Base-by-base conservation (phyloP, 2,797 vertebrate genomes). In the Pseudochaenichthys georgianus region DNA sequence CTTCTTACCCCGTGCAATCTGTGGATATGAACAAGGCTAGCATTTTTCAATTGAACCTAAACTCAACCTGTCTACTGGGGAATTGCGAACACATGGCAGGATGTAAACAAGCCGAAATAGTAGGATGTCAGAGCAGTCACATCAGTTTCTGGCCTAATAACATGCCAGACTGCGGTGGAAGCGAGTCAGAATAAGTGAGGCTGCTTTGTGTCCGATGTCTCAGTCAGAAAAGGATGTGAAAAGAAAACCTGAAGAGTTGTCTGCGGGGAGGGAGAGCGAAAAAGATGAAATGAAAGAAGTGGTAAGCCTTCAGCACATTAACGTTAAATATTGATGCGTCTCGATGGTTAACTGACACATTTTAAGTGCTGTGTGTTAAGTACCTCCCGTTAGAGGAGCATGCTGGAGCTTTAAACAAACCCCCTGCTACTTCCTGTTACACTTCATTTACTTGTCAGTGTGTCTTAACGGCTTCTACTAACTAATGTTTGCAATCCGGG, bases 361-460 rank as follows among this genome's bases (percentile, higher is more conserved):
- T 77, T 75, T 61, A 82, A 83, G 84, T 63, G 76, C 73, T 69
- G 70, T 85, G 85, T 79, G 86, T 86, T 78, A 83, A 82, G 76
- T 76, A 61, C 42, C 58, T 64, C 70, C 41, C 19, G 64, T 83
- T 55, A 62, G 48, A 78, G 48, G 48, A 73, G 58, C 58, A 77
- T 55, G 58, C 43, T 64, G 64, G 15, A 50, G 60, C 31, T 81
- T 63, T 31, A 64, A 69, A 67, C 66, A 67, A 73, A 46, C 62
- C 63, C 55, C 70, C 65, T 54, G 72, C 77, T 63, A 70, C 59
- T 73, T 75, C 43, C 70, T 70, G 70, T 64, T 74, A 38, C 51
- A 70, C 73, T 60, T 55, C 46, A 85, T 85, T 82, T 57, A 69
- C 52, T 55, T 63, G 74, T 83, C 51, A 69, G 31, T 64, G 45